A percentile compares a stretch with the other conserved stretches of the same genome.
phyloP scores from a whole-genome alignment of 1,140 invertebrate genomes.

The Bathynomus jamesi region DNA sequence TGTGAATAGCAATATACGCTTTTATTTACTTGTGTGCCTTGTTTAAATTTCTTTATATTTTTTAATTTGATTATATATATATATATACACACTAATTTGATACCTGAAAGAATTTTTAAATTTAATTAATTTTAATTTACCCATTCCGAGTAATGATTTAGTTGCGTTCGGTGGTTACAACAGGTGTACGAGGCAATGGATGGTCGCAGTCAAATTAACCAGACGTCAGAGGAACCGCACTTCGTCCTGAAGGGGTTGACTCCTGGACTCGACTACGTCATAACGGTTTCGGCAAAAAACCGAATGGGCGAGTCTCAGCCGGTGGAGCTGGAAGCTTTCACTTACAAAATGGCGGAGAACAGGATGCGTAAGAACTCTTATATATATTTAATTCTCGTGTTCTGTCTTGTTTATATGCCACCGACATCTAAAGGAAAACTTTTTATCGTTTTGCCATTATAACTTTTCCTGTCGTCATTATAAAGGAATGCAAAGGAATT shows the following conservation, averaged over 20 bases:
- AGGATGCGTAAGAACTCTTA: constrained; percentile 25
- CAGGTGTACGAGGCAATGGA: constrained; percentile 32
- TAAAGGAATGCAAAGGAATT: no score
- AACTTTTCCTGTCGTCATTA: no score
- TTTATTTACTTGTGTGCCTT: background rate
- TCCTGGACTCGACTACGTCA: constrained; percentile 31
- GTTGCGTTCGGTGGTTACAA: no score
- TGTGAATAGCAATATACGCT: background rate
- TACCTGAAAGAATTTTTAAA: background rate
- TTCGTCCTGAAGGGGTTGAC: constrained; percentile 30
- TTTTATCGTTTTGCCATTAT: no score
- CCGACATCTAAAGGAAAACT: no score
- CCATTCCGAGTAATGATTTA: no score
- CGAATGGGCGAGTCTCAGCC: constrained; percentile 80
- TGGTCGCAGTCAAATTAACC: constrained; percentile 22
- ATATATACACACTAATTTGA: background rate
- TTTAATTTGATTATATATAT: background rate
- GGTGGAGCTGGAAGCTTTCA: constrained; percentile 69
- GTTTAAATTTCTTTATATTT: background rate
- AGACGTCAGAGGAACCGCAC: constrained; percentile 16
- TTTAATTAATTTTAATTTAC: background rate
- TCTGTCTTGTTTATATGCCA: no score
- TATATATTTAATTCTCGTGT: no score
- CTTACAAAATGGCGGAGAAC: constrained; percentile 67
- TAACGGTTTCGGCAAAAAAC: constrained; percentile 47